These are phyloP conservation scores for Drosophila truncata DNA, from an alignment of 1,140 invertebrate genomes.

Conservation along the genomic window DNA sequence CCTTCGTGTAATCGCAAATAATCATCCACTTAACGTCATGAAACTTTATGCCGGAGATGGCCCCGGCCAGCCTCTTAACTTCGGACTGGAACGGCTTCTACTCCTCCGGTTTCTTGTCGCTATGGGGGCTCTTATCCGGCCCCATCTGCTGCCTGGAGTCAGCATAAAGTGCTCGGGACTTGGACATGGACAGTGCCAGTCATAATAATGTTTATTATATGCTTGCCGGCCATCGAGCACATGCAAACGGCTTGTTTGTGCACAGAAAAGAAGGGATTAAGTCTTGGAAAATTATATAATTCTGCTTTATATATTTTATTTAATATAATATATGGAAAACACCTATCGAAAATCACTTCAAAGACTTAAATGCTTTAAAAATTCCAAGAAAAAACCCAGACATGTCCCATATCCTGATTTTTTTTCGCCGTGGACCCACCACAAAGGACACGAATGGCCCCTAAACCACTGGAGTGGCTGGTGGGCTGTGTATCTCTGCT, in stretches of 20 bases:
- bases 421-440: conserved; percentile 19
- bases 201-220: conserved; percentile 81
- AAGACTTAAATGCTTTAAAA: not conserved
- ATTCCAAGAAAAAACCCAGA: not conserved
- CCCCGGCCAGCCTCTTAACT: conserved; percentile 36
- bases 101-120: conserved; percentile 8
- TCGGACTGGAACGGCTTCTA: conserved; percentile 20
- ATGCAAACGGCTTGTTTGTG: conserved; percentile 46
- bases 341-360: too few relatives aligned
- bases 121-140: conserved; percentile 3
- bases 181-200: conserved; percentile 48
- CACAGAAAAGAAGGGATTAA: conserved; percentile 4
- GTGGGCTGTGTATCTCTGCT: conserved; percentile 46
- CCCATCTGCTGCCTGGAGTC: conserved; percentile 41
- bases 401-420: not conserved
- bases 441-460: conserved; percentile 38
- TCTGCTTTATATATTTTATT: not conserved
- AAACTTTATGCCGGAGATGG: conserved; percentile 77
- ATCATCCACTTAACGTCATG: conserved; percentile 81
- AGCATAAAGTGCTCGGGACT: conserved; percentile 60
- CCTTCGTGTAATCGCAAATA: conserved; percentile 78
- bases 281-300: not conserved
- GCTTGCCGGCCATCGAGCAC: conserved; percentile 62
- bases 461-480: conserved; percentile 18
- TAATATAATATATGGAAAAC: not conserved